Base-by-base conservation (phyloP, 37 sponge, comb jelly and placozoan genomes). In the Mnemiopsis leidyi region DNA sequence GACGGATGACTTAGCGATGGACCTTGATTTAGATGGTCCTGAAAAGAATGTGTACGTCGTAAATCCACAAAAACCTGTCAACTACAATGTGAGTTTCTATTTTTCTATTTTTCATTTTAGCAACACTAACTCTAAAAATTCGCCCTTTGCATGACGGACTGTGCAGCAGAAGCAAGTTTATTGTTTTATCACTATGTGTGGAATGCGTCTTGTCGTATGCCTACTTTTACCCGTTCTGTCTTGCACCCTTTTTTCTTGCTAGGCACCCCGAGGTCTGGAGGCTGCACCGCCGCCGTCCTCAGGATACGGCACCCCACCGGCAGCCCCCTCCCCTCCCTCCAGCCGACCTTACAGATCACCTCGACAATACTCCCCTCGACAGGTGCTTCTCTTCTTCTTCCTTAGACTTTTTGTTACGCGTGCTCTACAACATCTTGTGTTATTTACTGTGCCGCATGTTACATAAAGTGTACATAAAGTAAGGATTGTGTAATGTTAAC, bases 41-140 rank as follows among this genome's bases (percentile, higher is more conserved):
- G 79, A 77, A 32, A 77, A 77, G 79, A 77, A 77, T 18, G 79
- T 77, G 35, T 77, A 77, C 79, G 79, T 77, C 36, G 79, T 77
- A 1, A 77, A 77, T 36, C 79, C 79, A 13, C 79, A 77, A 32
- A 26, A 77, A 77, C 79, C 79, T 1, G 32, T 32, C 1, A 77
- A 26, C 36, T 77, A 34, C 36, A 77, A 77, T 32, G 79, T 77
- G 18, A 77, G 79, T 77, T 2, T 7, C 20, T 23, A 71, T 5
- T n/a, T 29, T 71, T 48, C 5, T 48, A 48, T 48, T 48, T 48
- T 48, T 5, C 13, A 48, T 13, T 48, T 48, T 13, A 48, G 13
- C n/a, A n/a, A n/a, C n/a, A n/a, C n/a, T n/a, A n/a, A n/a, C n/a
- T n/a, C n/a, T n/a, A n/a, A n/a, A n/a, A n/a, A n/a, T n/a, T n/a